Evolutionary conservation across 2,113 vertebrate genomes (phyloP).

Genomic region (Tichodroma muraria): DNA sequence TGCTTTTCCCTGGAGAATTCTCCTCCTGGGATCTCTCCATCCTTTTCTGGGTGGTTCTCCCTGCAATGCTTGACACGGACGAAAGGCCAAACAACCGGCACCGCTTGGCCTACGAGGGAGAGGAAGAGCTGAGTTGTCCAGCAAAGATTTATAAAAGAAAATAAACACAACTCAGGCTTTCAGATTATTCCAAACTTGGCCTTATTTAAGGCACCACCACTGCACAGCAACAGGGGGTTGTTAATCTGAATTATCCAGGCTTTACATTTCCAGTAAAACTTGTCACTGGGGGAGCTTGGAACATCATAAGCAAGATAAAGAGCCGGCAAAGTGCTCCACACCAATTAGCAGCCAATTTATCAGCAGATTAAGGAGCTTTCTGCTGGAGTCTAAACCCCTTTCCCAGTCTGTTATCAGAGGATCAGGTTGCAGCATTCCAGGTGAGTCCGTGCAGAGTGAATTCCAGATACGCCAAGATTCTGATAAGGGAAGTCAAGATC

Average conservation of each 20-base stretch:
- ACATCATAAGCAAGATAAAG: background rate
- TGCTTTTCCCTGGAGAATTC: conserved; percentile 73
- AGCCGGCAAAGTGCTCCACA: background rate
- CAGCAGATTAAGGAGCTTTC: background rate
- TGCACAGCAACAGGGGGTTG: background rate
- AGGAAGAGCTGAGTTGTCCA: background rate
- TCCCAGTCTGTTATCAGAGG: background rate
- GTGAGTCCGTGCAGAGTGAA: background rate
- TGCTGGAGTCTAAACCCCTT: background rate
- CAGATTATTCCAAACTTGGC: no score
- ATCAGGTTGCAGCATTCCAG: background rate
- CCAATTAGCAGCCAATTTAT: background rate
- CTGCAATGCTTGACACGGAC: conserved; percentile 41
- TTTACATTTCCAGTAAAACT: background rate
- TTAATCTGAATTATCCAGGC: background rate
- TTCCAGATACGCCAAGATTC: background rate
- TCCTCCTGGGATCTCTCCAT: conserved; percentile 78
- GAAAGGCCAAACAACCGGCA: conserved; percentile 72
- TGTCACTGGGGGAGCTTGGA: background rate
- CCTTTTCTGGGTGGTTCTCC: conserved; percentile 74
- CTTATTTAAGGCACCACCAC: no score
- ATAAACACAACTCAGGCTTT: background rate
- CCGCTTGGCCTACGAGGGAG: background rate
- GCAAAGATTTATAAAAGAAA: background rate
- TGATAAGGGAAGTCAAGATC: background rate